Conservation (phyloP, 2,888 invertebrate species). For the Euzetes globulus region DNA sequence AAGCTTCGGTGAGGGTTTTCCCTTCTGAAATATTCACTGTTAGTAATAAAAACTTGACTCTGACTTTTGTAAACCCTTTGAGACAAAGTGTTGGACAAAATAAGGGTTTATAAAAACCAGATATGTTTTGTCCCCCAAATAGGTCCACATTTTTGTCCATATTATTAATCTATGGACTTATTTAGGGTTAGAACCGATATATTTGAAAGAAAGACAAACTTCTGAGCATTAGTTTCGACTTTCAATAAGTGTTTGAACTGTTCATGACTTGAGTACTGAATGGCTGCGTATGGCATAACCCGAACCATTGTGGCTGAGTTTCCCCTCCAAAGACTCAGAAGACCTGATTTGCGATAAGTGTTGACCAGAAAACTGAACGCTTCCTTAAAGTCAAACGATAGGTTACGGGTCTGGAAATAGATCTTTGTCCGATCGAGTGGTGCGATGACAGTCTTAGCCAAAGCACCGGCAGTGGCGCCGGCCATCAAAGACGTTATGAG, state of each 20-base stretch:
- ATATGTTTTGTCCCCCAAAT: too few relatives aligned
- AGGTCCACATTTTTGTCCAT: too few relatives aligned
- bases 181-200: too few relatives aligned
- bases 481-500: constrained; percentile 73
- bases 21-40: constrained; percentile 43
- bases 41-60: neutral
- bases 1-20: constrained; percentile 57
- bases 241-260: constrained; percentile 79
- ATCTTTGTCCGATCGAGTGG: constrained; percentile 97
- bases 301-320: constrained; percentile 98
- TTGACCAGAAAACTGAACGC: constrained; percentile 51
- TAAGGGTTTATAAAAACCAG: too few relatives aligned
- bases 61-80: too few relatives aligned
- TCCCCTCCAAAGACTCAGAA: constrained; percentile 83
- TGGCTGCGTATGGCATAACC: constrained; percentile 92
- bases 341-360: constrained; percentile 68
- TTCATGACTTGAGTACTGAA: constrained; percentile 96
- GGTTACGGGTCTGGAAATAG: constrained; percentile 69
- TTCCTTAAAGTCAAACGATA: constrained; percentile 49
- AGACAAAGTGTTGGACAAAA: too few relatives aligned
- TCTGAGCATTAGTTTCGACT: constrained; percentile 53
- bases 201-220: constrained; percentile 31
- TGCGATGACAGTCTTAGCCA: constrained; percentile 90
- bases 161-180: too few relatives aligned
- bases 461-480: constrained; percentile 86